phyloP scores from a whole-genome alignment of 2,797 vertebrate species.

The Acanthornis magna region DNA sequence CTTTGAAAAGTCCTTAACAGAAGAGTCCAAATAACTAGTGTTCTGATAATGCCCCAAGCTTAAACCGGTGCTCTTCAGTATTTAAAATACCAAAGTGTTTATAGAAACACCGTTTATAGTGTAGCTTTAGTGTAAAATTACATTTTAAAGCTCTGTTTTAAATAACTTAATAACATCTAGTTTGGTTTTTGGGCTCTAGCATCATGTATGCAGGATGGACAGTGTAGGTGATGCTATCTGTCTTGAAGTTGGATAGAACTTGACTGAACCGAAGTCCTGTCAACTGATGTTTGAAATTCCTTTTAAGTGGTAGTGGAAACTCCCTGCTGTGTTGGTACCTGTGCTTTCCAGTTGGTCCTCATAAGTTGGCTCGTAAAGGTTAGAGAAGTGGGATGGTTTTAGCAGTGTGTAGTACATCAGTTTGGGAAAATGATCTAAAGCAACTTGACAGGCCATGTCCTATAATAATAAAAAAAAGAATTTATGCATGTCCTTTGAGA shows the following conservation, averaged over 20 bases:
- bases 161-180: not conserved
- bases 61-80: not conserved
- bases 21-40: not conserved
- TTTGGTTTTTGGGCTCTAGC: not conserved
- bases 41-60: not conserved
- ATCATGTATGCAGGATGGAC: fast-evolving
- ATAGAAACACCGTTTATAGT: not conserved
- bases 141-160: not conserved
- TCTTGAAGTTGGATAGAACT: not conserved
- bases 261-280: not conserved
- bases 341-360: not conserved
- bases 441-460: not conserved
- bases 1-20: not conserved
- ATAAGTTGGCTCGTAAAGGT: not conserved
- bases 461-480: not conserved
- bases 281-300: not conserved
- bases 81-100: not conserved
- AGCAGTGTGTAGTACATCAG: not conserved
- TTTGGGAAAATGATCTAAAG: not conserved
- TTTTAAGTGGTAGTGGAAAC: not conserved
- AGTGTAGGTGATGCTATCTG: not conserved
- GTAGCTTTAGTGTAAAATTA: not conserved
- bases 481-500: not conserved
- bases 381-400: not conserved
- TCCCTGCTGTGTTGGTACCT: not conserved